Conservation (phyloP, 2,113 vertebrate genomes). For the Sphaerodactylus townsendi region DNA sequence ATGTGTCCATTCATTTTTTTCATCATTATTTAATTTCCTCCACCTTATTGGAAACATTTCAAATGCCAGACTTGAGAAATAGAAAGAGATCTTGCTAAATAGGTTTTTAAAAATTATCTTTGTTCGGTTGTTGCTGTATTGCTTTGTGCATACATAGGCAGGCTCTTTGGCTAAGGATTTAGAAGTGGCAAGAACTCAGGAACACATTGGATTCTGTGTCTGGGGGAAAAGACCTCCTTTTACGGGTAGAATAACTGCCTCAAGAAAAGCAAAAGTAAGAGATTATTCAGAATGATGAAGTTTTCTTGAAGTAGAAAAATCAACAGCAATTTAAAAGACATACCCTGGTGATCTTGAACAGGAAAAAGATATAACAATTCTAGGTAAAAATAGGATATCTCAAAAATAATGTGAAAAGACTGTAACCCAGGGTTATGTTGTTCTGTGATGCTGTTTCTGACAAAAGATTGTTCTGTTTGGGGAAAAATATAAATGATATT, state of each 20-base stretch:
- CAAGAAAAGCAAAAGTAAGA: slow-evolving; percentile 23
- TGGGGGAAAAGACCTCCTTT: slow-evolving; percentile 22
- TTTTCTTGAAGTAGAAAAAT: not conserved
- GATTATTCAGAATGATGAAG: not conserved
- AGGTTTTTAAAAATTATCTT: slow-evolving; percentile 55
- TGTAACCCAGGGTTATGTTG: not conserved
- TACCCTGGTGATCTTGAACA: not conserved
- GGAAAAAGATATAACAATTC: not conserved
- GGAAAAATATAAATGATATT: not conserved
- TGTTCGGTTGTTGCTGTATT: slow-evolving; percentile 58
- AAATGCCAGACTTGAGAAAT: slow-evolving; percentile 50
- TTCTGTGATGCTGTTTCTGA: not conserved
- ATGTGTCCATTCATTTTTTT: slow-evolving; percentile 17
- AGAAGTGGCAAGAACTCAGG: not conserved
- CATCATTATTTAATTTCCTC: slow-evolving; percentile 39
- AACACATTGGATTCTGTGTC: slow-evolving; percentile 30
- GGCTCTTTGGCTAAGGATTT: slow-evolving; percentile 46
- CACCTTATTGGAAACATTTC: slow-evolving; percentile 40
- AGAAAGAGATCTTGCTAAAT: slow-evolving; percentile 57
- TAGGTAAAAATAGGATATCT: not conserved
- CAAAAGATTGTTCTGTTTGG: not conserved
- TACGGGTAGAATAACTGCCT: slow-evolving; percentile 34
- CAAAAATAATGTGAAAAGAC: not conserved
- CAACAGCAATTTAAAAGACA: not conserved
- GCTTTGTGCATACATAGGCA: slow-evolving; percentile 49